Evolutionary conservation across 2,888 invertebrate genomes (phyloP), one percentile per base, ranked within the genome.

Genomic region (Leptopilina syphax): DNA sequence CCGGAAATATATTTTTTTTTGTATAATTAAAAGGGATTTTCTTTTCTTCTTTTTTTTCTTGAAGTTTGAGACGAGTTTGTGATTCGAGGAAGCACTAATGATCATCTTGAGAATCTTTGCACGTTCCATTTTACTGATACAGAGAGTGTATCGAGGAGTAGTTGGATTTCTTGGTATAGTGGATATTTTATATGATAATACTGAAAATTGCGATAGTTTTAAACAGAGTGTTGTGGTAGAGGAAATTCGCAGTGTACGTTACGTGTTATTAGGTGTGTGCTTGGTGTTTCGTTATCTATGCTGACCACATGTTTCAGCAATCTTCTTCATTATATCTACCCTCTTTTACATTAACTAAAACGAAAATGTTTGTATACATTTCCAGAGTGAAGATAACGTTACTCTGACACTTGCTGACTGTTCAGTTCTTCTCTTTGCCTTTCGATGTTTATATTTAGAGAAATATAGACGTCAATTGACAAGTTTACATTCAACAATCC

Each of bases 301-400:
- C 89, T 88, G 89, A 88, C 89, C 90, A 87, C 89, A 90, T 88
- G 90, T 89, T 85, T 86, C 87, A 34, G 87, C 89, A 90, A 90
- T 90, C 90, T 89, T 90, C 88, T 86, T 87, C 89, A 89, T 90
- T 90, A 90, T 89, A 87, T 89, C 87, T 80, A 84, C 81, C 10
- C 50, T 12, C 88, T 86, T 86, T 87, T 88, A 87, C 87, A 90
- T 90, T 90, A 87, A 87, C 89, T 89, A 87, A 85, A 89, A 88
- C 87, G 89, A 88, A 89, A 90, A 89, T 89, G 87, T 90, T 90
- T 89, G 88, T 86, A 78, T 67, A 81, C 44, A 44, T 44, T 85
- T 84, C 85, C 86, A 79, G 41, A 10, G 10, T 50, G 10, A 10
- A 81, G 81, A 80, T 81, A 81, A 80, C 79, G 68, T 8, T 41